These are phyloP conservation scores for Mamestra brassicae DNA, from an alignment of 2,888 invertebrate genomes.

Conservation along the genomic window DNA sequence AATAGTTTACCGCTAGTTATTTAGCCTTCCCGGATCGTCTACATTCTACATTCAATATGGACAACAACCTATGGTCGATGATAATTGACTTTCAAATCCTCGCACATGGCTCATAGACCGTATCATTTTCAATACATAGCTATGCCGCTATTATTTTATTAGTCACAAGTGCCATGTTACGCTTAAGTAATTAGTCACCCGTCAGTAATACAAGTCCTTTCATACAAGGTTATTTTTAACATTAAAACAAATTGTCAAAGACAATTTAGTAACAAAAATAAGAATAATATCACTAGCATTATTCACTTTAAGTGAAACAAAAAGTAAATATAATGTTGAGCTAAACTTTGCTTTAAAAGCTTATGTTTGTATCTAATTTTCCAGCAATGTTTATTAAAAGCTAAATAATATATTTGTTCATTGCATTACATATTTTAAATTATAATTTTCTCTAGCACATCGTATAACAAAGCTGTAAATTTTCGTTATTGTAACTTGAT, in stretches of 20 bases:
- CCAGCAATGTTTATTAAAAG: conserved; percentile 2
- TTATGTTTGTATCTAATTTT: conserved; percentile 5
- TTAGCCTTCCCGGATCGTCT: not conserved
- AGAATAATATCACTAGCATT: conserved; percentile 34
- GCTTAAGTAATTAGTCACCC: not conserved
- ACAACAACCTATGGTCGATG: not conserved
- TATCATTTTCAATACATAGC: not conserved
- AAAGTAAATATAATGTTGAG: conserved; percentile 34
- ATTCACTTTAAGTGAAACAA: conserved; percentile 41
- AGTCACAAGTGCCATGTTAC: not conserved
- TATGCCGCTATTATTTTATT: not conserved
- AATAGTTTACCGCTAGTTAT: not conserved
- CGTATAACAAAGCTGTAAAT: not conserved
- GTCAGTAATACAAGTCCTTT: conserved; percentile 6
- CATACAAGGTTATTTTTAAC: not conserved
- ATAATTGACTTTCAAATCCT: conserved; percentile 7
- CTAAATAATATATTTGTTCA: not conserved
- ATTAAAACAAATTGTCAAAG: conserved; percentile 12
- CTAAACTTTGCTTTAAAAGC: conserved; percentile 30
- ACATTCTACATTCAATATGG: not conserved
- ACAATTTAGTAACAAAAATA: conserved; percentile 22
- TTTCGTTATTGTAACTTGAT: not conserved
- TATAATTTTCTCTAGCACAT: not conserved
- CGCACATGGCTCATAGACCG: not conserved
- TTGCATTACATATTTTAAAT: not conserved